Conservation (phyloP, 2,797 vertebrate genomes). For the Psittacula derbiana region DNA sequence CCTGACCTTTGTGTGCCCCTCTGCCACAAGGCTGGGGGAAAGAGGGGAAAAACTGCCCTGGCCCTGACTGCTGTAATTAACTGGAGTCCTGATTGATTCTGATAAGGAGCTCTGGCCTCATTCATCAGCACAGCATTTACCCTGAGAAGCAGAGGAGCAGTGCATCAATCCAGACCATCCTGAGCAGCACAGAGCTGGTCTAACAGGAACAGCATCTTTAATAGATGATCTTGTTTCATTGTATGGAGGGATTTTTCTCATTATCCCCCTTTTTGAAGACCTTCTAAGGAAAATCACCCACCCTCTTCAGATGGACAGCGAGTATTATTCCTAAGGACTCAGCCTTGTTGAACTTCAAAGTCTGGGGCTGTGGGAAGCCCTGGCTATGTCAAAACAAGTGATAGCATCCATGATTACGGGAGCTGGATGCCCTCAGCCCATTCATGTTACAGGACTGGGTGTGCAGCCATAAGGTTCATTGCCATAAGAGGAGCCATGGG, state of each 20-base stretch:
- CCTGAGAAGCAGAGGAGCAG: background rate
- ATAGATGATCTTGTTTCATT: no score
- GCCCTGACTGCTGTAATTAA: background rate
- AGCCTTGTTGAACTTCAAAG: background rate
- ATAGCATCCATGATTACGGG: background rate
- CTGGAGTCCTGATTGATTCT: background rate
- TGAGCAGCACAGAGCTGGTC: background rate
- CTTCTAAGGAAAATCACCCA: background rate
- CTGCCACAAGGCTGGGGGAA: background rate
- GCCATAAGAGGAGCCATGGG: background rate
- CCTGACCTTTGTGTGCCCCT: background rate
- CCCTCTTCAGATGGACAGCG: background rate
- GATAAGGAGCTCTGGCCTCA: background rate
- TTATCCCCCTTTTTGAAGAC: background rate
- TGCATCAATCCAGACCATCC: background rate
- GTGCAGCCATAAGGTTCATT: background rate
- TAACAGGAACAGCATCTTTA: background rate
- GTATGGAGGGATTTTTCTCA: no score
- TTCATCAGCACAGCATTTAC: background rate
- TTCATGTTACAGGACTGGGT: rapidly evolving
- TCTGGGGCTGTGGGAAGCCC: background rate
- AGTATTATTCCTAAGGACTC: background rate
- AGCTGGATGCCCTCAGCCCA: background rate
- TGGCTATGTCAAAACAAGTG: background rate
- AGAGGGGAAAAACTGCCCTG: background rate